Conservation (phyloP, 2,797 vertebrate genomes). For the Pseudocheirus occidentalis region DNA sequence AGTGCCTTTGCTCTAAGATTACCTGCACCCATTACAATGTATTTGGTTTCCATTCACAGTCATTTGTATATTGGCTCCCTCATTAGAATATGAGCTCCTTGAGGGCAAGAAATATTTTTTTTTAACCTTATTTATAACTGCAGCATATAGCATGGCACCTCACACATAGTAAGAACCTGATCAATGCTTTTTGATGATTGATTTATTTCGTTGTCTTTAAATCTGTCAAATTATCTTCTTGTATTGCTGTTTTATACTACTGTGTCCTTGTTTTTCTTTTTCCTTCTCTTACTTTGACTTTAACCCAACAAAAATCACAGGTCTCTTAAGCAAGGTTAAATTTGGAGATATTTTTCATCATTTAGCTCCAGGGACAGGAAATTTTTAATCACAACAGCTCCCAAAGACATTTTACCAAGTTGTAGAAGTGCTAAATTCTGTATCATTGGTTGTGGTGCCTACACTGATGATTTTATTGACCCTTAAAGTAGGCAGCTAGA, state of each 20-base stretch:
- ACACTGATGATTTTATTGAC: neutral
- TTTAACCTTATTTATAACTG: neutral
- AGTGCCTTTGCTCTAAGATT: neutral
- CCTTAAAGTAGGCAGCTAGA: neutral
- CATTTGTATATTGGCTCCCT: neutral
- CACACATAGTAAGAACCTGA: neutral
- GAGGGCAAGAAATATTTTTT: neutral
- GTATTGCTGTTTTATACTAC: neutral
- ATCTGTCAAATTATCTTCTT: neutral
- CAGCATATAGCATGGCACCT: neutral
- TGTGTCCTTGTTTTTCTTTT: neutral
- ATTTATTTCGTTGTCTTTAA: conserved; percentile 5
- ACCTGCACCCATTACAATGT: neutral
- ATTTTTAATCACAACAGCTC: neutral
- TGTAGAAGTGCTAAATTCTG: neutral
- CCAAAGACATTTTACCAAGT: neutral
- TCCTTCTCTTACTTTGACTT: neutral
- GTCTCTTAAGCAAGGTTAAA: neutral
- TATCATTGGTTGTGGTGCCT: neutral
- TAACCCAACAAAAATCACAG: neutral
- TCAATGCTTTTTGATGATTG: neutral
- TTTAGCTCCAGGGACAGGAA: neutral
- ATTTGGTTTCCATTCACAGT: neutral
- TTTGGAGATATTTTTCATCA: neutral
- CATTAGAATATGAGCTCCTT: neutral